Evolutionary conservation across 1,140 invertebrate genomes (phyloP).

Genomic region (Antheraea mylitta): DNA sequence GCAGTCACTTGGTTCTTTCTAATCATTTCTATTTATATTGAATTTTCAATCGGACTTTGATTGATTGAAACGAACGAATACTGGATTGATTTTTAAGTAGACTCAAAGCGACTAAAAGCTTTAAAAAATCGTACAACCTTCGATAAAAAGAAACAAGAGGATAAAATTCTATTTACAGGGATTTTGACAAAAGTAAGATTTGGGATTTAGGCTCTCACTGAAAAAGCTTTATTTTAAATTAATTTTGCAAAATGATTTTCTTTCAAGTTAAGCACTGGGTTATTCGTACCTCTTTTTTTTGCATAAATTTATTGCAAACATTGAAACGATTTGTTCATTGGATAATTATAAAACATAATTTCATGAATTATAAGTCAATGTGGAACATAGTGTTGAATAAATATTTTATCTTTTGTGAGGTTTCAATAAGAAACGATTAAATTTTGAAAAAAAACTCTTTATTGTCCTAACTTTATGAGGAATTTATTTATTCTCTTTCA

Average conservation of each 20-base stretch:
- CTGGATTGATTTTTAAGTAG: slow-evolving; percentile 67
- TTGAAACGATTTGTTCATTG: too few relatives aligned
- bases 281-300: neutral
- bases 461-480: too few relatives aligned
- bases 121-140: slow-evolving; percentile 64
- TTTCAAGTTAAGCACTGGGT: neutral
- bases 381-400: too few relatives aligned
- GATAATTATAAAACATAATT: too few relatives aligned
- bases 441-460: too few relatives aligned
- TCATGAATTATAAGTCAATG: too few relatives aligned
- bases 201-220: slow-evolving; percentile 26
- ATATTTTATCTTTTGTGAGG: too few relatives aligned
- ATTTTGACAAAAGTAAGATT: slow-evolving; percentile 53
- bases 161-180: slow-evolving; percentile 55
- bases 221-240: slow-evolving; percentile 26
- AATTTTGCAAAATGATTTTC: slow-evolving; percentile 23
- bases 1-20: slow-evolving; percentile 67
- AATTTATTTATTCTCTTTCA: too few relatives aligned
- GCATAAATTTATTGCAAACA: neutral
- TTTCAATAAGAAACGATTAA: too few relatives aligned
- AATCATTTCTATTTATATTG: slow-evolving; percentile 63
- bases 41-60: slow-evolving; percentile 67
- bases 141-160: slow-evolving; percentile 57
- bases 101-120: slow-evolving; percentile 55
- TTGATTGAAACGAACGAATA: slow-evolving; percentile 62